phyloP scores from a whole-genome alignment of 2,113 vertebrate species.

The Xiphophorus maculatus region DNA sequence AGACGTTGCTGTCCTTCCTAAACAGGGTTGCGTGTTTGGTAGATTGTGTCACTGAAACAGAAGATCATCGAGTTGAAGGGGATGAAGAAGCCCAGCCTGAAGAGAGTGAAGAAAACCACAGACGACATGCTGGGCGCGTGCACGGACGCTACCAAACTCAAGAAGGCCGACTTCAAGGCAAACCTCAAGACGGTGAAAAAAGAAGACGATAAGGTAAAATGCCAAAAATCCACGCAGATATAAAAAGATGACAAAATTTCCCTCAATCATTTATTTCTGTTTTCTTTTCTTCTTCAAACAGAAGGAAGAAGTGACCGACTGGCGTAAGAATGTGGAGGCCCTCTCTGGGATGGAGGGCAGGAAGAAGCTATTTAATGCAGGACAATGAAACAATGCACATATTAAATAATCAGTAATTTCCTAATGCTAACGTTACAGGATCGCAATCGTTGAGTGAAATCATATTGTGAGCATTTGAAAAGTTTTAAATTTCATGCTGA shows the following conservation, averaged over 20 bases:
- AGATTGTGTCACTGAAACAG: slow-evolving; percentile 75
- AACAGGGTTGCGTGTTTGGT: slow-evolving; percentile 2
- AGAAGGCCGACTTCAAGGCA: slow-evolving; percentile 78
- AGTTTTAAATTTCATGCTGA: slow-evolving; percentile 6
- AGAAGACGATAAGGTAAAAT: slow-evolving; percentile 80
- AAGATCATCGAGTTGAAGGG: slow-evolving; percentile 81
- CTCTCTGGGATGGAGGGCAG: slow-evolving; percentile 84
- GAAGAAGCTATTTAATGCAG: slow-evolving; percentile 80
- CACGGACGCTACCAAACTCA: slow-evolving; percentile 74
- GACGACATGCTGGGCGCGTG: slow-evolving; percentile 77
- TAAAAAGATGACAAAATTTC: background rate
- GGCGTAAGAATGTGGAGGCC: slow-evolving; percentile 83
- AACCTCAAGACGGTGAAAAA: slow-evolving; percentile 85
- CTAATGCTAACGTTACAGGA: background rate
- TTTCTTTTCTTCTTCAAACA: slow-evolving; percentile 7
- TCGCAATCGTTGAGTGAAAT: background rate
- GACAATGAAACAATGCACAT: slow-evolving; percentile 28
- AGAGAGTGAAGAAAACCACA: slow-evolving; percentile 80
- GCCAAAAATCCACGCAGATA: background rate
- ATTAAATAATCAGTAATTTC: background rate
- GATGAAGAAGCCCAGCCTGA: slow-evolving; percentile 77
- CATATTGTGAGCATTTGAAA: background rate
- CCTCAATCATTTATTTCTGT: background rate
- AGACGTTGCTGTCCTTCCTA: background rate
- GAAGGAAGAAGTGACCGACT: slow-evolving; percentile 80